These are phyloP conservation scores for Mechanitis mazaeus DNA, from an alignment of 2,888 invertebrate genomes.

Conservation along the genomic window DNA sequence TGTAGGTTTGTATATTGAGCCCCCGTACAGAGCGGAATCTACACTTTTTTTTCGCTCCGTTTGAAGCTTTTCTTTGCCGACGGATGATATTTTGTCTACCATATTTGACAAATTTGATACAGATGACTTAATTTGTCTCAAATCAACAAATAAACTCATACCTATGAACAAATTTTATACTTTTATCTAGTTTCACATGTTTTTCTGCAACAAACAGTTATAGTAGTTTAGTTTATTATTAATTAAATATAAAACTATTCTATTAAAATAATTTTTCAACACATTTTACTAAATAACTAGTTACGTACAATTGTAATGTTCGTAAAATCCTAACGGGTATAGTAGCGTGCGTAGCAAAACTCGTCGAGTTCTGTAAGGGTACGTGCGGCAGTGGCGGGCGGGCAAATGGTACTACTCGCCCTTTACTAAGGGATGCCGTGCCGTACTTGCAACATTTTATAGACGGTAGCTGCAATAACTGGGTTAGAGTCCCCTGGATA, in stretches of 20 bases:
- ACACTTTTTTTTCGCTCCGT: conserved; percentile 47
- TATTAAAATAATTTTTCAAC: too few species aligned
- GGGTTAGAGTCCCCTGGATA: conserved; percentile 69
- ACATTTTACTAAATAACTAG: too few species aligned
- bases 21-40: conserved; percentile 48
- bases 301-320: too few species aligned
- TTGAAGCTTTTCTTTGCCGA: conserved; percentile 46
- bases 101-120: conserved; percentile 69
- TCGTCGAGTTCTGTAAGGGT: conserved; percentile 51
- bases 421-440: conserved; percentile 45
- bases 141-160: conserved; percentile 72
- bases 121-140: conserved; percentile 69
- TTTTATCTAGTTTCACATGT: conserved; percentile 6
- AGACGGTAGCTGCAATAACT: conserved; percentile 62
- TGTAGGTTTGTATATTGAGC: conserved; percentile 62
- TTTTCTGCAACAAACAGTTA: conserved; percentile 25
- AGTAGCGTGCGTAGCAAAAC: conserved; percentile 55
- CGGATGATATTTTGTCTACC: conserved; percentile 68
- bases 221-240: too few species aligned
- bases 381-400: conserved; percentile 68
- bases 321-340: too few species aligned
- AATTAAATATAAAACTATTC: too few species aligned
- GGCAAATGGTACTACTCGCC: conserved; percentile 58
- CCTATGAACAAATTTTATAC: conserved; percentile 30
- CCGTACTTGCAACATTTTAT: conserved; percentile 61